Conservation (phyloP, 2,113 vertebrate species). For the Climacteris rufus region DNA sequence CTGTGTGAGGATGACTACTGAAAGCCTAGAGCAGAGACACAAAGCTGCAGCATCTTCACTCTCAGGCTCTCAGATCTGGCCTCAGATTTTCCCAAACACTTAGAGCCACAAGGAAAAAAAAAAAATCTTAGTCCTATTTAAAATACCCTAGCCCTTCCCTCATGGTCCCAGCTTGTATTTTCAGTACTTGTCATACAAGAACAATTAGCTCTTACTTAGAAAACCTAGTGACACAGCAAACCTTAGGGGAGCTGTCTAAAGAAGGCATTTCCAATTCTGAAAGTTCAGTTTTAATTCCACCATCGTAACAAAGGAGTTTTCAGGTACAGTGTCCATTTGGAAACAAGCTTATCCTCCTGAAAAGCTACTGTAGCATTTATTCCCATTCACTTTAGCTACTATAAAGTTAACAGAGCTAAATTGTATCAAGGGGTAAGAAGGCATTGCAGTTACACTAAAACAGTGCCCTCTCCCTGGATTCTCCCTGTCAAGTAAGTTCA, state of each 20-base stretch:
- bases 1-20: rapidly evolving
- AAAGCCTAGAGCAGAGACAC: neutral
- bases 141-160: neutral
- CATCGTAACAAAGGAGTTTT: neutral
- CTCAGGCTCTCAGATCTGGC: neutral
- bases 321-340: no score
- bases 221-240: neutral
- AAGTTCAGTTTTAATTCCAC: neutral
- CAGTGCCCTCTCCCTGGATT: neutral
- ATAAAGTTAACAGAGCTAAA: neutral
- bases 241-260: neutral
- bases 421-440: neutral
- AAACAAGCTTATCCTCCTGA: neutral
- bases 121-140: neutral
- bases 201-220: neutral
- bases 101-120: neutral
- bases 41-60: neutral
- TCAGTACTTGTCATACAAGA: neutral
- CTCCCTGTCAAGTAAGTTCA: neutral
- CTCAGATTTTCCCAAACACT: neutral
- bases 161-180: neutral
- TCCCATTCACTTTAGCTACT: neutral
- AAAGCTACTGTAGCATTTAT: neutral
- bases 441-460: neutral
- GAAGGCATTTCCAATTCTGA: neutral